Conservation (phyloP, 1,140 invertebrate genomes). For the Dicyema japonicum region DNA sequence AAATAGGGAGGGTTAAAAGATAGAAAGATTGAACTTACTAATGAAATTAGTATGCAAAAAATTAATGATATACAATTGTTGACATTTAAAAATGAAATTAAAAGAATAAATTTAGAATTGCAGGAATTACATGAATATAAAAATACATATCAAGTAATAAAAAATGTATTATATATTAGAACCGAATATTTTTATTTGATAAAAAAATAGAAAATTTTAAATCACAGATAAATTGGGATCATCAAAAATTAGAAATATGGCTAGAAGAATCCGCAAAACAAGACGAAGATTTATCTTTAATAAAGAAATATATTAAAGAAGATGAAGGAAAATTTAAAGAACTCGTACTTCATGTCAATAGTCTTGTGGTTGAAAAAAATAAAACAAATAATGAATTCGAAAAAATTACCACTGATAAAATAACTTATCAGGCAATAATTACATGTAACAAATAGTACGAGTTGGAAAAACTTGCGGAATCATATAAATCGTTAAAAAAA, state of each 20-base stretch:
- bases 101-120: too few relatives aligned
- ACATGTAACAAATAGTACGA: too few relatives aligned
- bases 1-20: too few relatives aligned
- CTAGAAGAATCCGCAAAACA: constrained; percentile 18
- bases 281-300: constrained; percentile 17
- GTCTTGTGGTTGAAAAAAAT: constrained; percentile 11
- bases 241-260: constrained; percentile 19
- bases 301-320: constrained; percentile 16
- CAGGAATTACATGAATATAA: too few relatives aligned
- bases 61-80: too few relatives aligned
- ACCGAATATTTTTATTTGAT: too few relatives aligned
- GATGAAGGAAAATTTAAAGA: constrained; percentile 21
- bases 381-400: constrained; percentile 11
- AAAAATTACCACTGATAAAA: constrained; percentile 13
- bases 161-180: too few relatives aligned
- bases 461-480: constrained; percentile 19
- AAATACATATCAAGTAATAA: too few relatives aligned
- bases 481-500: constrained; percentile 14
- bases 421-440: constrained; percentile 16
- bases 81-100: too few relatives aligned
- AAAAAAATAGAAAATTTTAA: constrained; percentile 17
- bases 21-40: too few relatives aligned
- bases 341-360: constrained; percentile 13
- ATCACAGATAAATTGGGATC: constrained; percentile 20
- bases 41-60: too few relatives aligned